A percentile compares a stretch with the other conserved stretches of the same genome.
Evolutionary conservation across 2,113 vertebrate genomes (phyloP).

Genomic region (Tenrec ecaudatus): DNA sequence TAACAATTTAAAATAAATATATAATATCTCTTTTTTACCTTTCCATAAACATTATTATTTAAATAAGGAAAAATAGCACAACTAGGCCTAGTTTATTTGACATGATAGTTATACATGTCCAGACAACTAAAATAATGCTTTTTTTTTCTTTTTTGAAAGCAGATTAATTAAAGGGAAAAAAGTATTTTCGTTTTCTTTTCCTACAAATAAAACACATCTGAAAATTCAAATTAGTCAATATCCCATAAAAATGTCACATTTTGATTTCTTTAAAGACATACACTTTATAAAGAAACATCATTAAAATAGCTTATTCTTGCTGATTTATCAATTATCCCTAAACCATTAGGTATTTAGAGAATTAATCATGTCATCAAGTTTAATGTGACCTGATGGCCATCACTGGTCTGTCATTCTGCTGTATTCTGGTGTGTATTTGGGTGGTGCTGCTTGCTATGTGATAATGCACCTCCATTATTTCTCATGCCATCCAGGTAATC

Average conservation of each 20-base stretch:
- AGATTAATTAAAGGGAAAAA: too few species aligned
- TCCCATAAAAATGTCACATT: not conserved
- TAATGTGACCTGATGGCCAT: too few species aligned
- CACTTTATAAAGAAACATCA: not conserved
- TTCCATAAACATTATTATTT: not conserved
- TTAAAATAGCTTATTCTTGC: not conserved
- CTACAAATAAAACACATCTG: not conserved
- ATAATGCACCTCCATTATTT: too few species aligned
- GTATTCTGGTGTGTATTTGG: too few species aligned
- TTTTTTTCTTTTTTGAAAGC: not conserved
- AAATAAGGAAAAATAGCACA: not conserved
- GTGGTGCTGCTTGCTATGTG: too few species aligned
- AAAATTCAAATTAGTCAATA: not conserved
- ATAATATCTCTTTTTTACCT: not conserved
- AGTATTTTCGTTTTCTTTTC: not conserved
- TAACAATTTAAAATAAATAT: too few species aligned
- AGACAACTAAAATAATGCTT: too few species aligned
- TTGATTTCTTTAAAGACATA: not conserved
- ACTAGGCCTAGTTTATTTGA: not conserved
- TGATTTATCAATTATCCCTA: conserved; percentile 7
- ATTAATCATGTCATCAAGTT: too few species aligned
- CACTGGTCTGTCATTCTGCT: too few species aligned
- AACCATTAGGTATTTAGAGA: not conserved
- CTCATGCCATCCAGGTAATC: too few species aligned
- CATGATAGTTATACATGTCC: too few species aligned